These are phyloP conservation scores for Macrostomum cliftonense DNA, from an alignment of 2,888 invertebrate species.

Conservation along the genomic window DNA sequence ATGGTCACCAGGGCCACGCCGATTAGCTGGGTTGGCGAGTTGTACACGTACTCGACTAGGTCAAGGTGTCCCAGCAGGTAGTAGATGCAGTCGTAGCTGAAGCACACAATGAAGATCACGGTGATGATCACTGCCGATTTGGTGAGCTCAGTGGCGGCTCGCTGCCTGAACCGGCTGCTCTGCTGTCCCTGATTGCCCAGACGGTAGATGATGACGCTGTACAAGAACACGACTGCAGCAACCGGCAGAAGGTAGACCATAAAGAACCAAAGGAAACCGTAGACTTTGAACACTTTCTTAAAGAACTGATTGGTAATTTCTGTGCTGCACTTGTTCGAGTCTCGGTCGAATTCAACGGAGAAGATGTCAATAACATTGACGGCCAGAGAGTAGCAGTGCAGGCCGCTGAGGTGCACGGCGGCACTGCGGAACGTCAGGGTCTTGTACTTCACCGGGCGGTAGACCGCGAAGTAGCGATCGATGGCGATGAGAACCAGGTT, in stretches of 20 bases:
- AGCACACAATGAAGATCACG: conserved; percentile 6
- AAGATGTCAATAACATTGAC: conserved; percentile 5
- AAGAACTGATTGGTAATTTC: background rate
- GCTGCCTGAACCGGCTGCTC: conserved; percentile 1
- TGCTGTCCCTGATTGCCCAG: background rate
- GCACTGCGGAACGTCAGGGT: conserved; percentile 1
- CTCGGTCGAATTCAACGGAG: background rate
- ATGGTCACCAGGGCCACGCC: conserved; percentile 3
- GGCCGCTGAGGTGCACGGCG: background rate
- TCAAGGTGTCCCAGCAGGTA: conserved; percentile 4
- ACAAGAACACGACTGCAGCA: background rate
- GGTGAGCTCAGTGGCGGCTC: conserved; percentile 5
- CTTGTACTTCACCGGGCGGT: conserved; percentile 3
- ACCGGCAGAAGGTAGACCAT: conserved; percentile 5
- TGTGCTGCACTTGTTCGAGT: background rate
- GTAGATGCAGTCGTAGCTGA: conserved; percentile 6
- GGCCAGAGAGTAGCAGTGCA: conserved; percentile 1
- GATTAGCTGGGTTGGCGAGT: conserved; percentile 4
- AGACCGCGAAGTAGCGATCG: conserved; percentile 6
- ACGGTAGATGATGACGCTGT: conserved; percentile 6
- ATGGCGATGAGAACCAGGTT: conserved; percentile 4
- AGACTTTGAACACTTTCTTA: conserved; percentile 1
- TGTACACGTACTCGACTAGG: conserved; percentile 1
- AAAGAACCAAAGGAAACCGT: conserved; percentile 5
- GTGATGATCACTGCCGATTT: conserved; percentile 6